phyloP scores from a whole-genome alignment of 2,113 vertebrate genomes.

The Corvus cornix region DNA sequence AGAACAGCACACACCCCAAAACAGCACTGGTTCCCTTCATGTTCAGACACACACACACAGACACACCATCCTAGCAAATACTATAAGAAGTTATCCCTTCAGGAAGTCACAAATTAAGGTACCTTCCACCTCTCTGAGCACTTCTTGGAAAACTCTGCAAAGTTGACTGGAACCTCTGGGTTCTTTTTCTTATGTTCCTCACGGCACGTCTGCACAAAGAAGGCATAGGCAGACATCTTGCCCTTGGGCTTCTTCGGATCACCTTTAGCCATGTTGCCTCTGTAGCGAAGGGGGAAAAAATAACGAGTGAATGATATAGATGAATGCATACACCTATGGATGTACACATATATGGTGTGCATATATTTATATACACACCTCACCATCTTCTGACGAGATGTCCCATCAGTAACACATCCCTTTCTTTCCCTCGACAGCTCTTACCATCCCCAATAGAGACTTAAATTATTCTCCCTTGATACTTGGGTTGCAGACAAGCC shows the following conservation, averaged over 20 bases:
- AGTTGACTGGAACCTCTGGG: slow-evolving; percentile 87
- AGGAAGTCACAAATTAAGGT: background rate
- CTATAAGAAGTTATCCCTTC: background rate
- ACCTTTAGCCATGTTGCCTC: slow-evolving; percentile 85
- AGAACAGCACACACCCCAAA: background rate
- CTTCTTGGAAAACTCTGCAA: slow-evolving; percentile 88
- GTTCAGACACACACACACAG: fast-evolving
- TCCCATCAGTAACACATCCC: background rate
- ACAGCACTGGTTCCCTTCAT: fast-evolving
- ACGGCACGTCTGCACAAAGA: slow-evolving; percentile 88
- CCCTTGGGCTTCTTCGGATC: slow-evolving; percentile 90
- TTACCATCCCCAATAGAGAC: background rate
- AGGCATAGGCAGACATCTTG: slow-evolving; percentile 90
- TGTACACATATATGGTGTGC: fast-evolving
- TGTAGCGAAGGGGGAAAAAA: background rate
- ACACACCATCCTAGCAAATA: fast-evolving
- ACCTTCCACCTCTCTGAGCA: slow-evolving; percentile 86
- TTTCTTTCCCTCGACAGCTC: fast-evolving
- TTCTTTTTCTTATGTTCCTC: slow-evolving; percentile 90
- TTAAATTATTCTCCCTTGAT: background rate
- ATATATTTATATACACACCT: fast-evolving
- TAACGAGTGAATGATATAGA: fast-evolving
- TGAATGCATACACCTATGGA: fast-evolving
- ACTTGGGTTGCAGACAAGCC: background rate
- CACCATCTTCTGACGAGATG: fast-evolving